Percentiles rank a stretch among this genome's conserved stretches.
Conservation (phyloP, 2,888 invertebrate genomes). For the Drosophila limbata region DNA sequence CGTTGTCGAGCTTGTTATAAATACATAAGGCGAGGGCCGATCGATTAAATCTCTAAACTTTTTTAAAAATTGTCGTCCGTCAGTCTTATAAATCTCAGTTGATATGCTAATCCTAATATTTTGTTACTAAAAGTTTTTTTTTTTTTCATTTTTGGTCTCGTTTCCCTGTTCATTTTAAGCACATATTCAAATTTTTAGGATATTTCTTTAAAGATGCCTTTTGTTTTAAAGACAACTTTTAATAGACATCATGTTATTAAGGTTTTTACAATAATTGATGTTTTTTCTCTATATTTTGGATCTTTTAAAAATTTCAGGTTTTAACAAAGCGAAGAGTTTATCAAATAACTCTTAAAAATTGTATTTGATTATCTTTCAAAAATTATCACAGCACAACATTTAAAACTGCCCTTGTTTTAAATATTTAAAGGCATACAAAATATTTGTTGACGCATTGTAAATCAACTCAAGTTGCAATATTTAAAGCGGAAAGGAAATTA, state of each 20-base stretch:
- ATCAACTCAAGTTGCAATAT: constrained; percentile 29
- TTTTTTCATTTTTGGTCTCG: no score
- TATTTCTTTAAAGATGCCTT: no score
- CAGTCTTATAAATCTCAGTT: background rate
- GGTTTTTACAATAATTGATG: background rate
- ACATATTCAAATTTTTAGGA: no score
- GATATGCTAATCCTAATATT: background rate
- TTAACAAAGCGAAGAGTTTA: no score
- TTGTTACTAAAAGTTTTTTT: no score
- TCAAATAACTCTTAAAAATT: no score
- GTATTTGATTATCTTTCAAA: no score
- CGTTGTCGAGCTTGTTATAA: constrained; percentile 17
- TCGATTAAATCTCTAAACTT: no score
- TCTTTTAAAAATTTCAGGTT: no score
- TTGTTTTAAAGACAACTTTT: no score
- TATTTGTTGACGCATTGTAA: constrained; percentile 32
- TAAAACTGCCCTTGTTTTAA: constrained; percentile 5
- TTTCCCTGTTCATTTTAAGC: no score
- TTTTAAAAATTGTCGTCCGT: background rate
- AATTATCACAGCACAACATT: background rate
- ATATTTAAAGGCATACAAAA: constrained; percentile 3
- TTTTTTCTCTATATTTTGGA: background rate
- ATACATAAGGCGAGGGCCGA: background rate
- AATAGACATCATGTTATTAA: background rate
- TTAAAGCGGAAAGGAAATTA: constrained; percentile 32